Conservation (phyloP, 2,797 vertebrate genomes). For the Numenius phaeopus region DNA sequence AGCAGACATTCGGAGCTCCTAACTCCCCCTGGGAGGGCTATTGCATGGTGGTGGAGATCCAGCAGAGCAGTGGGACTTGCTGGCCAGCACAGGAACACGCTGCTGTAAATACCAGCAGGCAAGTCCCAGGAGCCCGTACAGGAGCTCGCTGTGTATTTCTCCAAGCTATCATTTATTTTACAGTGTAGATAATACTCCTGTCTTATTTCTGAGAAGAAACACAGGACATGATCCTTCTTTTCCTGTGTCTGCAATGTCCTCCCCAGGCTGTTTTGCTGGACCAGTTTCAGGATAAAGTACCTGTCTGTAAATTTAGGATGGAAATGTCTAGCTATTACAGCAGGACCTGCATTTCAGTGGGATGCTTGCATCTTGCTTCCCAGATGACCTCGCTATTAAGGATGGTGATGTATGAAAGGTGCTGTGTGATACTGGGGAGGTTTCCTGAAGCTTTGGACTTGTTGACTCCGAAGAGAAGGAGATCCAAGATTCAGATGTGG, state of each 20-base stretch:
- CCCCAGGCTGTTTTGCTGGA: not conserved
- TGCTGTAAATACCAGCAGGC: not conserved
- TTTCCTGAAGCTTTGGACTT: not conserved
- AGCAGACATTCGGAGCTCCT: not conserved
- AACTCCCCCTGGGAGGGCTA: accelerated
- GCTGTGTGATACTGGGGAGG: not conserved
- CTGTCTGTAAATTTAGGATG: not conserved
- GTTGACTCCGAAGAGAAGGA: not conserved
- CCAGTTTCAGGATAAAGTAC: not conserved
- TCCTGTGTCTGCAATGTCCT: not conserved
- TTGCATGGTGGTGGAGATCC: not conserved
- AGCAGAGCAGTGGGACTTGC: not conserved
- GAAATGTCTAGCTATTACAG: not conserved
- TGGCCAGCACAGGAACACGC: not conserved
- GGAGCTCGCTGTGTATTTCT: not conserved
- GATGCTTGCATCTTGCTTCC: not conserved
- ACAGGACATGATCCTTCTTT: not conserved
- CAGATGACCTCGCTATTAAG: not conserved
- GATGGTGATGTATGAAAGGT: not conserved
- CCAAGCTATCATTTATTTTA: not conserved
- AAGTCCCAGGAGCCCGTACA: not conserved
- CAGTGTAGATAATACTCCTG: accelerated
- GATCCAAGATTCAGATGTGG: not conserved
- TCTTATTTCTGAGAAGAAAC: not conserved
- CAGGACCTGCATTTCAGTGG: not conserved